A percentile compares a stretch with the other conserved stretches of the same genome.
These are phyloP conservation scores for Drosophila insularis DNA, from an alignment of 1,140 invertebrate genomes.

Conservation along the genomic window DNA sequence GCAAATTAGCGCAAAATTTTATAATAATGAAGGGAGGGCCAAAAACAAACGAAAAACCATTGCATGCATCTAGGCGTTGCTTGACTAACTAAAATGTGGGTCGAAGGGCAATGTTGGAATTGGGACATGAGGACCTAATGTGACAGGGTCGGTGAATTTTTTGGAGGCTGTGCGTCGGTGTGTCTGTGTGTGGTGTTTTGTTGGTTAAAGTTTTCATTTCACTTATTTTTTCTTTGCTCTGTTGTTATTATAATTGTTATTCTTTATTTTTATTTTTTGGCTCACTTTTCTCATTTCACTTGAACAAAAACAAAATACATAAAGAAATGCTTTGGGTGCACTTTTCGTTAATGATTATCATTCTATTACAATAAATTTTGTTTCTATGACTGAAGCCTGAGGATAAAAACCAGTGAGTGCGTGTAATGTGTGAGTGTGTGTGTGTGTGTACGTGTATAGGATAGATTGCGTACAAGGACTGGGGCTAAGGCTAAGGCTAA, in stretches of 20 bases:
- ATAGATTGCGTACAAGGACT: neutral
- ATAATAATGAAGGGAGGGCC: slow-evolving; percentile 32
- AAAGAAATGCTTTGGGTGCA: slow-evolving; percentile 29
- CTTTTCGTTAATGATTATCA: slow-evolving; percentile 26
- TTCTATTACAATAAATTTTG: slow-evolving; percentile 29
- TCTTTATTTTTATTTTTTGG: slow-evolving; percentile 31
- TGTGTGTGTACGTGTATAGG: neutral
- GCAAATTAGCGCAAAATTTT: slow-evolving; percentile 52
- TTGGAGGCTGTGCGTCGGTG: neutral
- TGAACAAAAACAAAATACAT: slow-evolving; percentile 46
- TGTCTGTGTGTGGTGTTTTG: neutral
- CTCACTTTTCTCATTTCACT: slow-evolving; percentile 37
- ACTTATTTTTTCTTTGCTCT: slow-evolving; percentile 25
- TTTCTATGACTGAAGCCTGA: slow-evolving; percentile 20
- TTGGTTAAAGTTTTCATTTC: slow-evolving; percentile 39
- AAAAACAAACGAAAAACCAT: slow-evolving; percentile 13
- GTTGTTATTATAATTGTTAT: slow-evolving; percentile 35
- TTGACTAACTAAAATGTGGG: slow-evolving; percentile 26
- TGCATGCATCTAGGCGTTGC: slow-evolving; percentile 34
- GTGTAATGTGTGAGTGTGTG: neutral
- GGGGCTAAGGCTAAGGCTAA: neutral
- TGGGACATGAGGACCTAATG: neutral
- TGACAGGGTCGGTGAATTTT: too few species aligned
- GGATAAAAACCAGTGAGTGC: neutral
- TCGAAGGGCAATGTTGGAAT: neutral